phyloP scores from a whole-genome alignment of 2,113 vertebrate species.

The Sturnira hondurensis region DNA sequence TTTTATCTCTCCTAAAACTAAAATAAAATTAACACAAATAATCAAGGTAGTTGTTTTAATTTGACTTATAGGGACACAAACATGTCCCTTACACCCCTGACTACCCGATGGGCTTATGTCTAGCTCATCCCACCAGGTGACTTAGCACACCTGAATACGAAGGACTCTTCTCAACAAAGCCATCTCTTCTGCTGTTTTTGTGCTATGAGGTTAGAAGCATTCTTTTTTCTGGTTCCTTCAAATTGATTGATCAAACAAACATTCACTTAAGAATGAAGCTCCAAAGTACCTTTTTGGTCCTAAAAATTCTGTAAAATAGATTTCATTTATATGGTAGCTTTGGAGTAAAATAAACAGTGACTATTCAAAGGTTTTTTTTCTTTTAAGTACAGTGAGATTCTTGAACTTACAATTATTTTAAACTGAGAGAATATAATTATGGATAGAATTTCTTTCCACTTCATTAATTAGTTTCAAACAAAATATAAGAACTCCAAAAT shows the following conservation, averaged over 20 bases:
- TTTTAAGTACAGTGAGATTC: background rate
- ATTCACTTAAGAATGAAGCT: background rate
- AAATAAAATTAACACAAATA: background rate
- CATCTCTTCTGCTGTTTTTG: background rate
- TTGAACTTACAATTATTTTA: conserved; percentile 51
- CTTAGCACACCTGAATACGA: background rate
- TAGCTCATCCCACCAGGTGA: background rate
- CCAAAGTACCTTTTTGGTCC: background rate
- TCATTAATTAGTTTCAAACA: conserved; percentile 55
- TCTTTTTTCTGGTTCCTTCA: background rate
- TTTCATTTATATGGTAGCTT: background rate
- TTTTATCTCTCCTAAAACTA: conserved; percentile 40
- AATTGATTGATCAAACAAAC: conserved; percentile 27
- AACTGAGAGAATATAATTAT: conserved; percentile 24
- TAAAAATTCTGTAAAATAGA: conserved; percentile 52
- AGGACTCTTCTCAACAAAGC: conserved; percentile 7
- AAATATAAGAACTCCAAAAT: conserved; percentile 42
- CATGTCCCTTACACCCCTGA: background rate
- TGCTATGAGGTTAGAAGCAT: background rate
- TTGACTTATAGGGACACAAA: background rate
- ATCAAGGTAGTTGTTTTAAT: background rate
- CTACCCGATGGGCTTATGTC: background rate
- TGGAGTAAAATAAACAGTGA: background rate
- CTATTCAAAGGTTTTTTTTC: background rate
- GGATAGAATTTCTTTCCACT: conserved; percentile 39